A percentile compares a stretch with the other conserved stretches of the same genome.
Evolutionary conservation across 1,140 invertebrate genomes (phyloP).

Genomic region (Drosophila serrata): DNA sequence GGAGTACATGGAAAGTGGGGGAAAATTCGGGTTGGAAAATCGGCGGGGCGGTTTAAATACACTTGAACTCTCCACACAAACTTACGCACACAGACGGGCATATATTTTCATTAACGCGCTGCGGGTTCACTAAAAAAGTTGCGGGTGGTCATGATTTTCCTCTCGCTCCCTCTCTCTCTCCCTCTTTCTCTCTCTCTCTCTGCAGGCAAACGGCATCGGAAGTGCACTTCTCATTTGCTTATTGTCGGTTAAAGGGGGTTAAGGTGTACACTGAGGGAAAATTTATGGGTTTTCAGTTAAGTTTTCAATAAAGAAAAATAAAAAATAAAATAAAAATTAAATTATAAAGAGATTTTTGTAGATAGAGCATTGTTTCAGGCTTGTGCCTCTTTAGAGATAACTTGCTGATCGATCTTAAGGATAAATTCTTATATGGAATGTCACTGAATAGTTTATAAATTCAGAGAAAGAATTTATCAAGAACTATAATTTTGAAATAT

Average conservation of each 20-base stretch:
- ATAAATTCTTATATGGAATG: too few species aligned
- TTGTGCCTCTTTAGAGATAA: background rate
- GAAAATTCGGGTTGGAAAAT: background rate
- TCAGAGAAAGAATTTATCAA: too few species aligned
- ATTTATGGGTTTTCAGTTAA: background rate
- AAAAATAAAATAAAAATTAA: background rate
- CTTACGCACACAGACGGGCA: conserved; percentile 5
- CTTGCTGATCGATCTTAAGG: too few species aligned
- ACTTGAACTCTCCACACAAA: background rate
- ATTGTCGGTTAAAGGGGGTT: conserved; percentile 24
- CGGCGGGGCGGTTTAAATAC: conserved; percentile 11
- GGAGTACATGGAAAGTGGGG: conserved; percentile 24
- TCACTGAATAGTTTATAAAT: too few species aligned
- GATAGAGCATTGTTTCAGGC: background rate
- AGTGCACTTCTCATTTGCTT: conserved; percentile 49
- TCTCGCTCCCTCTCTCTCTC: too few species aligned
- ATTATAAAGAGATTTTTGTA: background rate
- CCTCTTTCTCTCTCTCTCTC: too few species aligned
- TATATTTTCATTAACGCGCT: conserved; percentile 62
- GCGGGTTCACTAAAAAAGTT: conserved; percentile 70
- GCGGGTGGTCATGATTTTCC: conserved; percentile 71
- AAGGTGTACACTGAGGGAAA: background rate
- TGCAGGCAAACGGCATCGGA: conserved; percentile 10
- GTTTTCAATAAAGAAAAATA: background rate
- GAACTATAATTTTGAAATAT: too few species aligned